These are phyloP conservation scores for Oryctes rhinoceros DNA, from an alignment of 1,140 invertebrate genomes.

Conservation along the genomic window DNA sequence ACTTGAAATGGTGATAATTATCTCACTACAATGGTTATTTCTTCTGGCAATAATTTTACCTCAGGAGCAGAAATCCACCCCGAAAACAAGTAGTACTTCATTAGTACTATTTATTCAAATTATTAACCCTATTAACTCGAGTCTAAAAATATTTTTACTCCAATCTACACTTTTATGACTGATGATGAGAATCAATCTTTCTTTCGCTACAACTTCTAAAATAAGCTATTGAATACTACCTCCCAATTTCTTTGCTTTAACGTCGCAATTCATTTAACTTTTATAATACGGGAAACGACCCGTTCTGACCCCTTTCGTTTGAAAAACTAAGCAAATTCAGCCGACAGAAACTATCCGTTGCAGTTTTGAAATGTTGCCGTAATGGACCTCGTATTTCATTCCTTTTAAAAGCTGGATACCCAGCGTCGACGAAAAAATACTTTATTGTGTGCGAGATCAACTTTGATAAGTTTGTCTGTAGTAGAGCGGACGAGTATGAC, in stretches of 20 bases:
- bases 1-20: no score
- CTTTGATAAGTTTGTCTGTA: neutral
- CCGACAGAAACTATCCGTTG: slow-evolving; percentile 1
- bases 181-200: neutral
- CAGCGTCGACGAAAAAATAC: neutral
- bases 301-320: neutral
- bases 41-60: no score
- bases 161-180: neutral
- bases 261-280: neutral
- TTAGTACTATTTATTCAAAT: no score
- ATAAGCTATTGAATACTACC: neutral
- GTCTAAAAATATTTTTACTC: no score
- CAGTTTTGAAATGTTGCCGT: slow-evolving; percentile 10
- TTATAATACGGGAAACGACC: neutral
- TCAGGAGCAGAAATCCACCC: no score
- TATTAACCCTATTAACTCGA: no score
- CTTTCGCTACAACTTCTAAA: neutral
- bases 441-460: slow-evolving; percentile 5
- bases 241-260: neutral
- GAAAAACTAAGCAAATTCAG: slow-evolving; percentile 7
- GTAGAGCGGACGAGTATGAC: slow-evolving; percentile 9
- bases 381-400: slow-evolving; percentile 10
- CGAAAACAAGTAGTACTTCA: no score
- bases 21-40: no score
- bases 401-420: neutral